Evolutionary conservation across 2,797 vertebrate genomes (phyloP).

Genomic region (Enteromius fasciolatus): DNA sequence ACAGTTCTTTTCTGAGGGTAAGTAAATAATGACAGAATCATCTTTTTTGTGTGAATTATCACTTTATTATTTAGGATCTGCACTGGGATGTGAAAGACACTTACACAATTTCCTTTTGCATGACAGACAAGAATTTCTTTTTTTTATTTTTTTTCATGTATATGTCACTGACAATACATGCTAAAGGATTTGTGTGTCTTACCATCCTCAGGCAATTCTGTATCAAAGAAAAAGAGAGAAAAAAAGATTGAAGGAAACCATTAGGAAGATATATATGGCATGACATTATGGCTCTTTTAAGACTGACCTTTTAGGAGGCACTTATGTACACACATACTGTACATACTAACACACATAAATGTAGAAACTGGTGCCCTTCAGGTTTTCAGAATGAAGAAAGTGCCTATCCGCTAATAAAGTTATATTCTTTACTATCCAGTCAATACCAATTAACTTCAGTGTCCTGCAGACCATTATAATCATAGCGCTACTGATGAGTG

Average conservation of each 20-base stretch:
- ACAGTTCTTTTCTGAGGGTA: neutral
- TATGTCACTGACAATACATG: constrained; percentile 65
- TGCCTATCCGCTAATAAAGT: constrained; percentile 57
- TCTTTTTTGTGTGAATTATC: neutral
- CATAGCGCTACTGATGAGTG: constrained; percentile 24
- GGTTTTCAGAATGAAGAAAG: constrained; percentile 27
- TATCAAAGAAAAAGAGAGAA: constrained; percentile 50
- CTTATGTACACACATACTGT: constrained; percentile 14
- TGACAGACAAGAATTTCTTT: constrained; percentile 15
- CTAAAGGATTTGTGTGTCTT: constrained; percentile 70
- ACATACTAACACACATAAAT: constrained; percentile 32
- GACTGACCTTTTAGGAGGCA: constrained; percentile 37
- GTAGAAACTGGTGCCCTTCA: neutral
- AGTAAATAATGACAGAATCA: neutral
- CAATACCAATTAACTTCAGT: constrained; percentile 8
- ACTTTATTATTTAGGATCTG: constrained; percentile 20
- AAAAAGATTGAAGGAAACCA: constrained; percentile 25
- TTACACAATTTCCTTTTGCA: constrained; percentile 51
- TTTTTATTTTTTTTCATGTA: constrained; percentile 66
- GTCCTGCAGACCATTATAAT: constrained; percentile 15
- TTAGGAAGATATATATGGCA: constrained; percentile 35
- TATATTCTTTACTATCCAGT: constrained; percentile 24
- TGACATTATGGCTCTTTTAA: constrained; percentile 33
- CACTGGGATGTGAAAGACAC: constrained; percentile 55
- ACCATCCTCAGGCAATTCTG: constrained; percentile 80